phyloP scores from a whole-genome alignment of 2,113 vertebrate species.

The Ammospiza nelsoni region DNA sequence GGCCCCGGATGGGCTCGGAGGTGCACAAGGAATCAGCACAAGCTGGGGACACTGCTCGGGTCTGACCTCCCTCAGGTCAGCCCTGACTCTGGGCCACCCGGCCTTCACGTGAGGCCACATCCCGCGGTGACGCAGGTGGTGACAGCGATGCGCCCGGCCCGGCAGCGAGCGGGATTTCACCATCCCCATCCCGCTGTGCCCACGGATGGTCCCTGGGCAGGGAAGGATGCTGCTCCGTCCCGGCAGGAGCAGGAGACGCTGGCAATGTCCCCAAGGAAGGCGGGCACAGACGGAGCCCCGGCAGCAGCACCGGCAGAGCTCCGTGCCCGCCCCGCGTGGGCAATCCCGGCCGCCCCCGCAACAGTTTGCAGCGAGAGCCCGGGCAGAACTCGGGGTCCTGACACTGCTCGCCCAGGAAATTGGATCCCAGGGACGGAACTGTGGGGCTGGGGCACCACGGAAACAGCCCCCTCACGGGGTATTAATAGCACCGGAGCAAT shows the following conservation, averaged over 20 bases:
- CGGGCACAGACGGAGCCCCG: accelerated
- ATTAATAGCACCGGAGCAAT: slow-evolving; percentile 63
- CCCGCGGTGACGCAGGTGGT: not conserved
- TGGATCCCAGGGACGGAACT: not conserved
- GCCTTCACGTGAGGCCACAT: slow-evolving; percentile 26
- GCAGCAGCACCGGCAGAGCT: not conserved
- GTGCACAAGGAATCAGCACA: accelerated
- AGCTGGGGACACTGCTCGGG: not conserved
- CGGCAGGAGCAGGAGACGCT: not conserved
- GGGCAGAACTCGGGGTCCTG: not conserved
- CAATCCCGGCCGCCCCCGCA: not conserved
- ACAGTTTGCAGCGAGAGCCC: not conserved
- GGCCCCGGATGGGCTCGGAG: not conserved
- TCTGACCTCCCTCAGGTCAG: not conserved
- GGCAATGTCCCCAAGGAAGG: not conserved
- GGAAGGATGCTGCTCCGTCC: not conserved
- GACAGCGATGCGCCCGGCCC: not conserved
- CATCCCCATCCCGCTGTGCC: not conserved
- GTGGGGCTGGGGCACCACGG: not conserved
- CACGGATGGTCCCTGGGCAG: not conserved
- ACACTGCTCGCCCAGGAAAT: not conserved
- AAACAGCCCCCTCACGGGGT: slow-evolving; percentile 38
- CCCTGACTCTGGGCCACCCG: not conserved
- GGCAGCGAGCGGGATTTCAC: accelerated
- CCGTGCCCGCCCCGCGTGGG: not conserved